Conservation (phyloP, 2,888 invertebrate genomes). For the Timema podura region DNA sequence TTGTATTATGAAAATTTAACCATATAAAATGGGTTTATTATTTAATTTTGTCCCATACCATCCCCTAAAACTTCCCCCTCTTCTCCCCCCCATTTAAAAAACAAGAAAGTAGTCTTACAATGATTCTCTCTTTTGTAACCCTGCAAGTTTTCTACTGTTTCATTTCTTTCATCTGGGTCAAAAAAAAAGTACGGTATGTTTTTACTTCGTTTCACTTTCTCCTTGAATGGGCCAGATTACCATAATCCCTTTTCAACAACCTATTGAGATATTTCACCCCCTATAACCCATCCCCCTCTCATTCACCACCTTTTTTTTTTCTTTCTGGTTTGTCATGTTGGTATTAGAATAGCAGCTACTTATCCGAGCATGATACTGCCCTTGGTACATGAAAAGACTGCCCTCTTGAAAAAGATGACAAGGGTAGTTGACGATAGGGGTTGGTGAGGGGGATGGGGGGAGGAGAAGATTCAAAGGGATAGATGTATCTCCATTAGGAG, state of each 20-base stretch:
- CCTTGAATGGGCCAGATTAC: conserved; percentile 22
- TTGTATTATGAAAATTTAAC: too few species aligned
- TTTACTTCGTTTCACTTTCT: conserved; percentile 9
- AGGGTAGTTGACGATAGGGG: not conserved
- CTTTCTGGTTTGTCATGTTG: not conserved
- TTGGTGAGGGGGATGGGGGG: not conserved
- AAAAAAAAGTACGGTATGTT: too few species aligned
- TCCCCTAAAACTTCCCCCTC: too few species aligned
- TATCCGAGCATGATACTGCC: conserved; percentile 2
- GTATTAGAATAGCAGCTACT: not conserved
- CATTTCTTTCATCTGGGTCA: too few species aligned
- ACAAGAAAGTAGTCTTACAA: too few species aligned
- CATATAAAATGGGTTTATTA: too few species aligned
- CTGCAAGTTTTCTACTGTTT: too few species aligned
- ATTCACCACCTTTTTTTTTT: not conserved
- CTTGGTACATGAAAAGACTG: conserved; percentile 1
- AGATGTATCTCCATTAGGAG: conserved; percentile 13
- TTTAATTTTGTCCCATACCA: too few species aligned
- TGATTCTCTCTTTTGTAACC: too few species aligned
- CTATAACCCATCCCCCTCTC: not conserved
- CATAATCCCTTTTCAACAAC: conserved; percentile 25
- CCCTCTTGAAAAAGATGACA: not conserved
- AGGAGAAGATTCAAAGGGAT: not conserved
- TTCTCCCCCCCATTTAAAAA: too few species aligned
- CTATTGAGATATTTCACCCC: conserved; percentile 11